Conservation (phyloP, 2,888 invertebrate genomes). For the Resseliella maxima region DNA sequence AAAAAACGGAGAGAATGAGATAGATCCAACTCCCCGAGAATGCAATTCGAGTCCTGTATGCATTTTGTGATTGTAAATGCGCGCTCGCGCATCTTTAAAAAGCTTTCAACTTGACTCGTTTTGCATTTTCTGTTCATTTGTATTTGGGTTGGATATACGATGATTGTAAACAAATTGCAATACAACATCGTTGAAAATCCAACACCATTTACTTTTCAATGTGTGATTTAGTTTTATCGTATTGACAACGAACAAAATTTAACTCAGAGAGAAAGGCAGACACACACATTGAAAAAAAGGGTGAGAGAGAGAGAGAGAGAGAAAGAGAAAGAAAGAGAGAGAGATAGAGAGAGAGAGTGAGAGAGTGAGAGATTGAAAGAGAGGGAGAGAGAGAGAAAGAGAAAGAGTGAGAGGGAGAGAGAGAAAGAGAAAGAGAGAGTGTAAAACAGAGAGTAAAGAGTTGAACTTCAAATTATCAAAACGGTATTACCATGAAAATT, state of each 20-base stretch:
- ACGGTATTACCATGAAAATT: background rate
- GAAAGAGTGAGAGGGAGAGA: no score
- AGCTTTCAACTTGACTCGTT: constrained; percentile 12
- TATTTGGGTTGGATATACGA: background rate
- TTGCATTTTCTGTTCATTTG: background rate
- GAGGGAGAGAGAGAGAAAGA: no score
- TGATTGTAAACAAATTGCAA: constrained; percentile 10
- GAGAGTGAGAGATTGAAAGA: no score
- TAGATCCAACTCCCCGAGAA: no score
- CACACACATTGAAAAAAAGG: no score
- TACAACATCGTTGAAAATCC: background rate
- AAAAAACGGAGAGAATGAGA: no score
- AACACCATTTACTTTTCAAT: background rate
- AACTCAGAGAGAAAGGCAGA: no score
- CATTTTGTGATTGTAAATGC: background rate
- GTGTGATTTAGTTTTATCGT: background rate
- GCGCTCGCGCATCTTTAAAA: background rate
- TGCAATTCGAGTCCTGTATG: constrained; percentile 14
- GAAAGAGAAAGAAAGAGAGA: no score
- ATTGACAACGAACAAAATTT: background rate
- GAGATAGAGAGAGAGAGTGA: no score
- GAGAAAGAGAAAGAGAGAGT: no score
- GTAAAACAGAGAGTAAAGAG: no score
- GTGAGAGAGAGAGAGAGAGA: no score
- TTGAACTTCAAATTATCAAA: constrained; percentile 24